phyloP scores from a whole-genome alignment of 2,888 invertebrate species.

The Cyrtodaria siliqua region DNA sequence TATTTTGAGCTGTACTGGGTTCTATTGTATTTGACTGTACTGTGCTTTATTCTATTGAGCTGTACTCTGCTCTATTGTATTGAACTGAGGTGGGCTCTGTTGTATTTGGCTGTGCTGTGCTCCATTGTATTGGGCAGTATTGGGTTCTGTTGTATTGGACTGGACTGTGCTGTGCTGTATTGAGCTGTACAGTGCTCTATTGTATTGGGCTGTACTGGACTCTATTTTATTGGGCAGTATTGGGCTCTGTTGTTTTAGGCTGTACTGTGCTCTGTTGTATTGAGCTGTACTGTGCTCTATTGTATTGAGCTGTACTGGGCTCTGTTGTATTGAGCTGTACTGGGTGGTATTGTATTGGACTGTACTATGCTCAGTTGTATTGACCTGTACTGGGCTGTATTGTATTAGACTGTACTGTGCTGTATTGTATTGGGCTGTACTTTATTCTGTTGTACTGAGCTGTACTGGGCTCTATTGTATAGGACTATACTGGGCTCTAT shows the following conservation, averaged over 20 bases:
- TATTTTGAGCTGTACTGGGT: conserved; percentile 5
- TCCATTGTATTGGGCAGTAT: neutral
- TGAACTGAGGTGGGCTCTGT: neutral
- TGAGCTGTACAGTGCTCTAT: conserved; percentile 1
- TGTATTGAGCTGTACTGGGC: conserved; percentile 48
- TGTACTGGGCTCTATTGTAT: conserved; percentile 9
- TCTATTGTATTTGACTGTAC: conserved; percentile 18
- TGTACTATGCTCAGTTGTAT: conserved; percentile 14
- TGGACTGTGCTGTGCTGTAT: conserved; percentile 2
- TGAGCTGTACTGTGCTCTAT: conserved; percentile 29
- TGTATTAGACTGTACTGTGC: conserved; percentile 7
- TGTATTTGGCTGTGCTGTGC: neutral
- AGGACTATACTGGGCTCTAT: conserved; percentile 6
- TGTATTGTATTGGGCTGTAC: neutral
- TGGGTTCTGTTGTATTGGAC: conserved; percentile 1
- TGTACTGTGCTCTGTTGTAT: conserved; percentile 36
- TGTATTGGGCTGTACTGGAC: conserved; percentile 29
- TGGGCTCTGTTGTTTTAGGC: conserved; percentile 39
- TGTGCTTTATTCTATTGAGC: conserved; percentile 4
- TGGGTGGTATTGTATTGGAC: conserved; percentile 11
- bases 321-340: conserved; percentile 22
- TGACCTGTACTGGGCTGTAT: conserved; percentile 19
- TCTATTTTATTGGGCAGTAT: conserved; percentile 20
- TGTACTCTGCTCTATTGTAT: conserved; percentile 10
- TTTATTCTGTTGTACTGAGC: neutral